A percentile compares a stretch with the other conserved stretches of the same genome.
phyloP scores from a whole-genome alignment of 2,888 invertebrate genomes.

The Cybosia mesomella region DNA sequence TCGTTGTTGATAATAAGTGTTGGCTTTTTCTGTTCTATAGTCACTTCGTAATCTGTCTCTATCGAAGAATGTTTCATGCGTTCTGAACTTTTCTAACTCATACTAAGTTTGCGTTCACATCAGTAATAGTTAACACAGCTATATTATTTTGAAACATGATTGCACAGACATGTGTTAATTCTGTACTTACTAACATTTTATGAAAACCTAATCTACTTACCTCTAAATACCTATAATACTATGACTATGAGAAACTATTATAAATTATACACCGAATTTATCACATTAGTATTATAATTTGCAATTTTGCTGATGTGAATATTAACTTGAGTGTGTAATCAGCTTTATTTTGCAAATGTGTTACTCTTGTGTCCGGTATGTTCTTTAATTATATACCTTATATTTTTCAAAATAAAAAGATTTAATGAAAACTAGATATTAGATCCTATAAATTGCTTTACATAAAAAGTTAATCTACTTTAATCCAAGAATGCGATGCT shows the following conservation, averaged over 20 bases:
- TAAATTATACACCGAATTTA: not conserved
- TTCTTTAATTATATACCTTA: constrained; percentile 52
- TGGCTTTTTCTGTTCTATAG: constrained; percentile 80
- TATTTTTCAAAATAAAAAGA: constrained; percentile 39
- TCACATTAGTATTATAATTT: constrained; percentile 13
- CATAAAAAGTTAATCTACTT: constrained; percentile 47
- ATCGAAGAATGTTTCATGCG: constrained; percentile 60
- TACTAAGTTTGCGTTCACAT: constrained; percentile 61
- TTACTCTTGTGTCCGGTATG: constrained; percentile 70
- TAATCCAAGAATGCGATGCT: constrained; percentile 75
- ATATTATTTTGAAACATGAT: not conserved
- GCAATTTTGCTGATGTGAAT: constrained; percentile 53
- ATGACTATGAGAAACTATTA: not conserved
- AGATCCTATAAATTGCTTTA: constrained; percentile 60
- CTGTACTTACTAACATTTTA: not conserved
- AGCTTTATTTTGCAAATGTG: constrained; percentile 72
- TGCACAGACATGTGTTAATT: constrained; percentile 5
- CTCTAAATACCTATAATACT: not conserved
- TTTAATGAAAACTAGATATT: constrained; percentile 46
- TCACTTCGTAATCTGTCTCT: constrained; percentile 69
- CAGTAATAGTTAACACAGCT: constrained; percentile 33
- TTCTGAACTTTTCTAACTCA: constrained; percentile 60
- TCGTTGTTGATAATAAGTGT: constrained; percentile 75
- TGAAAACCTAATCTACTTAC: not conserved
- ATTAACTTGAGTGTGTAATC: constrained; percentile 51